phyloP scores from a whole-genome alignment of 2,797 vertebrate genomes.

The Glossophaga mutica region DNA sequence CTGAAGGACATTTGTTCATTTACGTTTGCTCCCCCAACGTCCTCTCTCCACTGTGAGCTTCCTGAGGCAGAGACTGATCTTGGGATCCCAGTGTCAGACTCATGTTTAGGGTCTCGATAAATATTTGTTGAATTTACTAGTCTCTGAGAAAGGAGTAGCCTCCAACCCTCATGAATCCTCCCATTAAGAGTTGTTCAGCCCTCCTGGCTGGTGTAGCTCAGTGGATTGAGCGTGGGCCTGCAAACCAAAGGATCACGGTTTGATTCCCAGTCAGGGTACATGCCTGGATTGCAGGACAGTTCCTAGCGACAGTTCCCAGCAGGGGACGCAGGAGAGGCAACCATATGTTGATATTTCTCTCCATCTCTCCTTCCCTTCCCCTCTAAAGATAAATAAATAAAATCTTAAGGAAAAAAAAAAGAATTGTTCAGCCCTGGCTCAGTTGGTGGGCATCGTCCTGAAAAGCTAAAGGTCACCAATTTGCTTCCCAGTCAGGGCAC shows the following conservation, averaged over 20 bases:
- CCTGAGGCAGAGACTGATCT: background rate
- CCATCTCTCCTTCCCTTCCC: too few species aligned
- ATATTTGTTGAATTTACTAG: background rate
- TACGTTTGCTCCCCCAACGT: background rate
- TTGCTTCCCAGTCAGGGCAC: background rate
- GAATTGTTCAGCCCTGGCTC: background rate
- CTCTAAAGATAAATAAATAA: too few species aligned
- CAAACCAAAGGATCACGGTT: too few species aligned
- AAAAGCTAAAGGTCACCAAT: background rate
- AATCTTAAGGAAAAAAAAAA: too few species aligned
- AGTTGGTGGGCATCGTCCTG: background rate
- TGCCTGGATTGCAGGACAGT: too few species aligned
- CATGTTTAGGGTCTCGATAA: background rate
- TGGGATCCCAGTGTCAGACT: background rate
- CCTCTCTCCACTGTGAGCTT: background rate
- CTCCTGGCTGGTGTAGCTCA: too few species aligned
- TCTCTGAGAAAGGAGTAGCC: background rate
- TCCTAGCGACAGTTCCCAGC: too few species aligned
- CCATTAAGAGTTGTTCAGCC: background rate
- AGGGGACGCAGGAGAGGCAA: too few species aligned
- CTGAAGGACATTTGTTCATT: background rate
- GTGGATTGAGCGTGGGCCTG: too few species aligned
- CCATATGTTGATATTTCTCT: too few species aligned
- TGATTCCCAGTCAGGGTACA: too few species aligned
- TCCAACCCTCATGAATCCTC: background rate